Percentiles rank a stretch among this genome's conserved stretches.
These are phyloP conservation scores for Tragelaphus imberbis DNA, from an alignment of 2,113 vertebrate species.

Conservation along the genomic window DNA sequence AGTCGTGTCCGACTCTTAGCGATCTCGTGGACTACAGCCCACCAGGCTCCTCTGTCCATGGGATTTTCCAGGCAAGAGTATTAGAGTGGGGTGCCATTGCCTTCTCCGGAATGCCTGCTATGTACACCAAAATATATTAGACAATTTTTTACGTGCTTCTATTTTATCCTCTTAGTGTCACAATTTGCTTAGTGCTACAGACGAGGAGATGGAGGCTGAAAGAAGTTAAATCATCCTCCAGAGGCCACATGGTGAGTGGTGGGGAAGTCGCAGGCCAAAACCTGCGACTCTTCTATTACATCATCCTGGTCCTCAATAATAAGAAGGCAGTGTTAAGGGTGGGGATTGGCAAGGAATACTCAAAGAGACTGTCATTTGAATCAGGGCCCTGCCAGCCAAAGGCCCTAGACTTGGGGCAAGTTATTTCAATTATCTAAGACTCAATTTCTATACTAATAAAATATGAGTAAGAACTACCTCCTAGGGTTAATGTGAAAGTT, in stretches of 20 bases:
- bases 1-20: too few species aligned
- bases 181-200: background rate
- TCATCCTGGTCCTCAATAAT: rapidly evolving
- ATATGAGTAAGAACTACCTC: background rate
- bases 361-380: background rate
- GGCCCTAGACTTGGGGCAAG: background rate
- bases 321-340: background rate
- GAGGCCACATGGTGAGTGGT: background rate
- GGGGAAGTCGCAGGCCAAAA: too few species aligned
- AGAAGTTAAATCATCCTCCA: background rate
- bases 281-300: background rate
- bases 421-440: background rate
- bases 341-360: too few species aligned
- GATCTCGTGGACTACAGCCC: too few species aligned
- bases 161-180: background rate
- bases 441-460: background rate
- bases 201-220: background rate
- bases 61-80: too few species aligned
- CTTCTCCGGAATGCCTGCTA: background rate
- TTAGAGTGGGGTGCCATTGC: too few species aligned
- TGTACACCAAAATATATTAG: background rate
- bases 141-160: background rate
- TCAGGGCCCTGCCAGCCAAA: background rate
- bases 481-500: background rate
- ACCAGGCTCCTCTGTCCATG: too few species aligned